A percentile compares a stretch with the other conserved stretches of the same genome.
phyloP scores from a whole-genome alignment of 2,113 vertebrate genomes.

The Phrynosoma blainvillii region DNA sequence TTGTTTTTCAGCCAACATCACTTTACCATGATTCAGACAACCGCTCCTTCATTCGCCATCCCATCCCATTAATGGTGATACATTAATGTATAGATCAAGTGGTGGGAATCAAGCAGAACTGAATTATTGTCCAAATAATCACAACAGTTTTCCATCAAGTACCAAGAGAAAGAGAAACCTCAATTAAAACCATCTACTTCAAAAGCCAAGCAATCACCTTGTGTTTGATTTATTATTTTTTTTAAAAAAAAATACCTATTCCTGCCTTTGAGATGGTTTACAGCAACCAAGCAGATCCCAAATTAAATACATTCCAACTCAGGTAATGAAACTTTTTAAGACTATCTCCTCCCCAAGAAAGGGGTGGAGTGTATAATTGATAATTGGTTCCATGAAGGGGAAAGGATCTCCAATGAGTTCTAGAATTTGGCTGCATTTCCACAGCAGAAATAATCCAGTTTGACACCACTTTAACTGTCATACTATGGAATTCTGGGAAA shows the following conservation, averaged over 20 bases:
- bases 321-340: not conserved
- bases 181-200: not conserved
- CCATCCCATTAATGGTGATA: not conserved
- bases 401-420: not conserved
- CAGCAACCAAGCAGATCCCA: too few species aligned
- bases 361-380: not conserved
- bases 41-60: not conserved
- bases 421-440: not conserved
- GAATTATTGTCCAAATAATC: not conserved
- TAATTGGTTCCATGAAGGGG: not conserved
- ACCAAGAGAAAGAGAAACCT: not conserved
- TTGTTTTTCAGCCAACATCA: constrained; percentile 28
- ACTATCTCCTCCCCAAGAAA: not conserved
- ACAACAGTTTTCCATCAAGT: not conserved
- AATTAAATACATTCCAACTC: too few species aligned
- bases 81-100: not conserved
- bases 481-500: too few species aligned
- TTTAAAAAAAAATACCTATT: not conserved
- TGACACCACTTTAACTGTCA: too few species aligned
- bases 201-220: not conserved
- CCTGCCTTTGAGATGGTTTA: too few species aligned
- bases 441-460: too few species aligned
- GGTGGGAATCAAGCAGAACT: not conserved
- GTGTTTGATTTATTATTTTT: not conserved
- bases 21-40: constrained; percentile 9